Evolutionary conservation across 2,888 invertebrate species (phyloP).

Genomic region (Perdita meconis): DNA sequence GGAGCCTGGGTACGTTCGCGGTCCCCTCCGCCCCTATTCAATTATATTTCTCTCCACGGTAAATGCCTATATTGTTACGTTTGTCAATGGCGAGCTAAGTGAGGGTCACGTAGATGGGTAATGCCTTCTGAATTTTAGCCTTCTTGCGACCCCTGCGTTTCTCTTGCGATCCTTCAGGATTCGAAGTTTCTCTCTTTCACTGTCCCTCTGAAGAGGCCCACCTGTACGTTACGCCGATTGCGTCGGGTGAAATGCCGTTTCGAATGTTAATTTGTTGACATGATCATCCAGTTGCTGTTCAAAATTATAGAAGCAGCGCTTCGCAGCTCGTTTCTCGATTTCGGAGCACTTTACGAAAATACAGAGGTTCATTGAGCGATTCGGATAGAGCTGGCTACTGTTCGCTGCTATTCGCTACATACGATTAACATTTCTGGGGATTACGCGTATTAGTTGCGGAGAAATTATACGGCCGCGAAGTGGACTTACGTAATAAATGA

Average conservation of each 20-base stretch:
- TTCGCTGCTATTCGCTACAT: neutral
- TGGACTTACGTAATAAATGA: slow-evolving; percentile 48
- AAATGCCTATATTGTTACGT: slow-evolving; percentile 84
- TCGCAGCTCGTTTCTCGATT: no score
- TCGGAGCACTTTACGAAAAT: neutral
- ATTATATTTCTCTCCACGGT: slow-evolving; percentile 83
- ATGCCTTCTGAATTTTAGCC: slow-evolving; percentile 78
- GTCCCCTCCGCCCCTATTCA: slow-evolving; percentile 79
- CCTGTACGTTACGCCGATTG: slow-evolving; percentile 49
- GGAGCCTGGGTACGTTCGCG: slow-evolving; percentile 60
- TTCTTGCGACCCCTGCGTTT: slow-evolving; percentile 67
- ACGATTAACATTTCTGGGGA: slow-evolving; percentile 5
- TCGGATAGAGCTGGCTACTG: no score
- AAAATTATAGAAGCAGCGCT: neutral
- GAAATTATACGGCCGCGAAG: slow-evolving; percentile 34
- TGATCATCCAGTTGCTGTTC: slow-evolving; percentile 3
- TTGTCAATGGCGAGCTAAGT: slow-evolving; percentile 83
- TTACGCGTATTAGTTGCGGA: slow-evolving; percentile 17
- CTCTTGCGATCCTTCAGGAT: slow-evolving; percentile 13
- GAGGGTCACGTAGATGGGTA: slow-evolving; percentile 82
- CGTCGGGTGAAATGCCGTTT: slow-evolving; percentile 23
- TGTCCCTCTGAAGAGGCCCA: slow-evolving; percentile 21
- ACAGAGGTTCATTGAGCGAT: neutral
- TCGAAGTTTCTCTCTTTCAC: slow-evolving; percentile 28
- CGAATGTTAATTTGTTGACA: slow-evolving; percentile 30